Base-by-base conservation (phyloP, 2,797 vertebrate genomes). In the Premnoplex brunnescens region DNA sequence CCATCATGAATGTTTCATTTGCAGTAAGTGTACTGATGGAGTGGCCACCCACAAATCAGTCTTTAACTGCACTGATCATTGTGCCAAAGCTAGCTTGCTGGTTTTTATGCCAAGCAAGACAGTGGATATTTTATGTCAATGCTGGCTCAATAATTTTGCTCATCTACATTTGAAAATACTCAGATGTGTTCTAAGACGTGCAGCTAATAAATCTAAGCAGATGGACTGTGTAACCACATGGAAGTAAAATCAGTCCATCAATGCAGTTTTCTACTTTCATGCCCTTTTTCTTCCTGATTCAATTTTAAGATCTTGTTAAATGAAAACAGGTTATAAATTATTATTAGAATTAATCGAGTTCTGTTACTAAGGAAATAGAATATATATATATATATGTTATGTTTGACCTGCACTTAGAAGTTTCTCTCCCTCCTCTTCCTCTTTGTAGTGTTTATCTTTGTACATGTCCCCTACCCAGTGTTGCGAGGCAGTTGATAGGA, bases 321-420 rank as follows among this genome's bases (percentile, higher is more conserved):
- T 83, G 12, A 75, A 96, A 51, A 16, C 26, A 90, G 51, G 72
- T 12, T 93, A 68, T 92, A 95, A 96, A 98, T 96, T 97, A 96
- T 97, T 97, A 73, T n/a, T 64, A 89, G 67, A 97, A 96, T 97
- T 96, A 97, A 94, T 93, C 93, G 73, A 82, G 14, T 86, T 93
- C 55, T 91, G 48, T 94, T 94, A 20, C 49, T 71, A 87, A 96
- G 56, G 44, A 26, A 96, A 48, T 78, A 91, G 76, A 97, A 89
- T 95, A 85, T 27, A 18, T 15, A 15, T 36, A 15, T 48, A 9
- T 54, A 32, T 22, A 87, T 89, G 85, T 71, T 85, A 54, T 91
- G 52, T 91, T 91, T 96, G 82, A 92, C 93, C 37, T 81, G 28
- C 76, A 54, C 64, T 64, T 72, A 83, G 43, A 78, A 72, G 14